Conservation (phyloP, 2,888 invertebrate genomes). For the Tolmerus cingulatus region DNA sequence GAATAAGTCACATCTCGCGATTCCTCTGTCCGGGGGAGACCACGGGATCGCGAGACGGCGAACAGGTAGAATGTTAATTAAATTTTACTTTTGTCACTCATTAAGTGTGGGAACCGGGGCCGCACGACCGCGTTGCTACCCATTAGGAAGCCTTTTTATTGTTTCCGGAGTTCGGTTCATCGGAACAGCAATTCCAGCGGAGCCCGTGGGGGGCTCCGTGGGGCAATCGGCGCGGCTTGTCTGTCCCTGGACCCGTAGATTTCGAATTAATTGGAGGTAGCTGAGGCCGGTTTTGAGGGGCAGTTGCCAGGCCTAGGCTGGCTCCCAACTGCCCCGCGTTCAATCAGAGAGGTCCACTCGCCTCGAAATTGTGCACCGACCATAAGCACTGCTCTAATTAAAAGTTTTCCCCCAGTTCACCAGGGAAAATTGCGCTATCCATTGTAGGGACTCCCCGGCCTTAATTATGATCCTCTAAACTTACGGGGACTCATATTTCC, state of each 20-base stretch:
- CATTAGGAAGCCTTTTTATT: constrained; percentile 13
- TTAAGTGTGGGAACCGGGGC: constrained; percentile 15
- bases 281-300: neutral
- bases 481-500: constrained; percentile 10
- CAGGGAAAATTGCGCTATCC: neutral
- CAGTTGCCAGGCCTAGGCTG: neutral
- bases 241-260: neutral
- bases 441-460: neutral
- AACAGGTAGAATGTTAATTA: constrained; percentile 23
- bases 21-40: neutral
- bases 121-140: neutral
- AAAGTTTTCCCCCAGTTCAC: constrained; percentile 11
- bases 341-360: constrained; percentile 1
- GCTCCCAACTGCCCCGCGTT: neutral
- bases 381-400: constrained; percentile 24
- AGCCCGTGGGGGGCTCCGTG: neutral
- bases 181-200: neutral
- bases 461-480: constrained; percentile 11
- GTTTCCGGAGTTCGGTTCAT: constrained; percentile 9
- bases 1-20: neutral
- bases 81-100: constrained; percentile 21
- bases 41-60: neutral
- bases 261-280: constrained; percentile 2
- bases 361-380: constrained; percentile 9
- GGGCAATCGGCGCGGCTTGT: neutral